phyloP scores from a whole-genome alignment of 2,888 invertebrate species.

The Anoplius nigerrimus region DNA sequence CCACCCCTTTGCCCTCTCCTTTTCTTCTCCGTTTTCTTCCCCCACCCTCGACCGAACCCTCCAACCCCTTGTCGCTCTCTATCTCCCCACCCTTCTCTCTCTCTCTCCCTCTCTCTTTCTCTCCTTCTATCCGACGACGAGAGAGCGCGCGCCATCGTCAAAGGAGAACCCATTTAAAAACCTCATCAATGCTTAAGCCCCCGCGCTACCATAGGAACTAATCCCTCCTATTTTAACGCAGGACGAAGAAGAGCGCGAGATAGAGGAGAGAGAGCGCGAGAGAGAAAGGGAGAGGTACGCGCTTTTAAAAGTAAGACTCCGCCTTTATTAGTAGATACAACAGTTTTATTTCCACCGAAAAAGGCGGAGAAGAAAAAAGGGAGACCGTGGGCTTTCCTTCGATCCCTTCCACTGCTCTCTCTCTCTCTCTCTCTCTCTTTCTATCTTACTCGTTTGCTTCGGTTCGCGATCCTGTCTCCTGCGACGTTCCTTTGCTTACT shows the following conservation, averaged over 20 bases:
- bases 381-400: constrained; percentile 37
- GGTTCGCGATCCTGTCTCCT: not conserved
- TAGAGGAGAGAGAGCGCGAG: constrained; percentile 36
- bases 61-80: too few species aligned
- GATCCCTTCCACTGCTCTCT: constrained; percentile 23
- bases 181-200: constrained; percentile 76
- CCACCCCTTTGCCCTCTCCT: constrained; percentile 50
- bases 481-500: constrained; percentile 7
- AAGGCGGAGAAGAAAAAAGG: constrained; percentile 33
- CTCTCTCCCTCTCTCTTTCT: constrained; percentile 43
- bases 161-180: constrained; percentile 76
- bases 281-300: constrained; percentile 41
- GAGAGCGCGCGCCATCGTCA: constrained; percentile 62
- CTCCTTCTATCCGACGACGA: constrained; percentile 6
- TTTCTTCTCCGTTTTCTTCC: constrained; percentile 41
- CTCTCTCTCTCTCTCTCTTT: constrained; percentile 17
- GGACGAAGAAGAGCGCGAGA: constrained; percentile 40
- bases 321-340: constrained; percentile 72
- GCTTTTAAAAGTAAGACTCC: constrained; percentile 72
- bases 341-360: constrained; percentile 67
- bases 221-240: constrained; percentile 75
- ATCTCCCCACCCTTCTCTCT: constrained; percentile 24
- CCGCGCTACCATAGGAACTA: constrained; percentile 74
- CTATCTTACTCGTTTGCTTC: constrained; percentile 10
- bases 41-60: constrained; percentile 49